Conservation (phyloP, 2,888 invertebrate species). For the Punctoribates punctum region DNA sequence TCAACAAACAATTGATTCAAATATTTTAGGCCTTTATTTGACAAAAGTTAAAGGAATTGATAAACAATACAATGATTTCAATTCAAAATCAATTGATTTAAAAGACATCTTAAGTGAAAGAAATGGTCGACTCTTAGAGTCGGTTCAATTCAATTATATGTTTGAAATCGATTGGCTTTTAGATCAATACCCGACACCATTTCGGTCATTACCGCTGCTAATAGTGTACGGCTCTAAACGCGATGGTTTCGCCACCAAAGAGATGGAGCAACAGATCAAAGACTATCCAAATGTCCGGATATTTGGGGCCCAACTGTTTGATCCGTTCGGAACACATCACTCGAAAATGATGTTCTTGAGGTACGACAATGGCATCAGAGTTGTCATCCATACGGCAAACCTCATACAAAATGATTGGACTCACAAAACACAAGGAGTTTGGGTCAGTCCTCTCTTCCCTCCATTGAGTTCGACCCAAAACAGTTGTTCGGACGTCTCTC, state of each 20-base stretch:
- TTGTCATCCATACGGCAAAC: slow-evolving; percentile 88
- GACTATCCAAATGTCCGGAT: slow-evolving; percentile 63
- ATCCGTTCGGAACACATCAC: slow-evolving; percentile 80
- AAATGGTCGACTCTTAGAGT: slow-evolving; percentile 53
- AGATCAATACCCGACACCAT: slow-evolving; percentile 71
- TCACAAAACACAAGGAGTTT: slow-evolving; percentile 79
- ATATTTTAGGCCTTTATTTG: slow-evolving; percentile 50
- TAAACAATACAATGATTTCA: slow-evolving; percentile 50
- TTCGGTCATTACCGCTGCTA: slow-evolving; percentile 65
- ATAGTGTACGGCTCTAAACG: slow-evolving; percentile 72
- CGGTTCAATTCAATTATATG: slow-evolving; percentile 76
- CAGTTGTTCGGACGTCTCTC: slow-evolving; percentile 67
- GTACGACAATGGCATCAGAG: slow-evolving; percentile 69
- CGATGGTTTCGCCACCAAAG: slow-evolving; percentile 55
- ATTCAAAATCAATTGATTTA: slow-evolving; percentile 50
- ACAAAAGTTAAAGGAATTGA: slow-evolving; percentile 53
- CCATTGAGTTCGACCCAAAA: slow-evolving; percentile 49
- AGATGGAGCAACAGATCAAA: slow-evolving; percentile 50
- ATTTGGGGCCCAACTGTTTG: slow-evolving; percentile 67
- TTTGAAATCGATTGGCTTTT: slow-evolving; percentile 84
- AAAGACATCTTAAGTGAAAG: slow-evolving; percentile 53
- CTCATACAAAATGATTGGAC: slow-evolving; percentile 88
- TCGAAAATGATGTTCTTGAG: slow-evolving; percentile 85
- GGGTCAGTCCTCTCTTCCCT: slow-evolving; percentile 80
- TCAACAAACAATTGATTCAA: neutral